Percentiles rank a stretch among this genome's conserved stretches.
These are phyloP conservation scores for Hemibagrus guttatus DNA, from an alignment of 2,797 vertebrate genomes.

Conservation along the genomic window DNA sequence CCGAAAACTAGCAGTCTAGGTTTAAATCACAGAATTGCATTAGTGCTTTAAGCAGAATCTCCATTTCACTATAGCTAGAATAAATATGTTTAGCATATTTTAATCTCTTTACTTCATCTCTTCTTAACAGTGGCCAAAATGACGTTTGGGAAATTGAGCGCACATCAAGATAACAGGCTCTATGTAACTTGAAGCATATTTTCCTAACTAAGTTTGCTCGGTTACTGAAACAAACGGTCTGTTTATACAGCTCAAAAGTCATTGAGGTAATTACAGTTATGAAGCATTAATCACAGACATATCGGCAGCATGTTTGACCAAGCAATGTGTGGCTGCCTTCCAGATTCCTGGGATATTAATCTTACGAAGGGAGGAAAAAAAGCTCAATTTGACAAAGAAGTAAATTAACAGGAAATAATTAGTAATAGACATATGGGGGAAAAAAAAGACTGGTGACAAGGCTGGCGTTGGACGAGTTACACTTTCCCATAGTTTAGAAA, in stretches of 20 bases:
- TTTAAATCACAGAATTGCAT: background rate
- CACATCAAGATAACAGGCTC: background rate
- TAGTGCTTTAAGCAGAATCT: background rate
- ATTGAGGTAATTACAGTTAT: slow-evolving; percentile 26
- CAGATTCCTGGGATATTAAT: slow-evolving; percentile 32
- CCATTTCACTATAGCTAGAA: background rate
- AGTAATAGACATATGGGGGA: background rate
- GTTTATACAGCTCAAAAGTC: slow-evolving; percentile 22
- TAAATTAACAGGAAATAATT: background rate
- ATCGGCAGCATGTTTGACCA: slow-evolving; percentile 14
- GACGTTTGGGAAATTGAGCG: background rate
- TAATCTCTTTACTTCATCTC: background rate
- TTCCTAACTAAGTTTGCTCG: slow-evolving; percentile 18
- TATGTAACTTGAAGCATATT: background rate
- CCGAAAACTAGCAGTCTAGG: background rate
- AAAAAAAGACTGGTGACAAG: background rate
- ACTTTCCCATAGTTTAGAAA: too few species aligned
- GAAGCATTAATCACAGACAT: slow-evolving; percentile 19
- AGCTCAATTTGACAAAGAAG: background rate
- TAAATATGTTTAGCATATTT: background rate
- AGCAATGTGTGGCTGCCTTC: background rate
- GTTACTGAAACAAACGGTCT: slow-evolving; percentile 7
- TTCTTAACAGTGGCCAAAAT: background rate
- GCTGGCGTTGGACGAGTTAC: background rate
- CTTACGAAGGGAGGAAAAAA: slow-evolving; percentile 3